Conservation (phyloP, 2,888 invertebrate species). For the Entomobrya multifasciata region DNA sequence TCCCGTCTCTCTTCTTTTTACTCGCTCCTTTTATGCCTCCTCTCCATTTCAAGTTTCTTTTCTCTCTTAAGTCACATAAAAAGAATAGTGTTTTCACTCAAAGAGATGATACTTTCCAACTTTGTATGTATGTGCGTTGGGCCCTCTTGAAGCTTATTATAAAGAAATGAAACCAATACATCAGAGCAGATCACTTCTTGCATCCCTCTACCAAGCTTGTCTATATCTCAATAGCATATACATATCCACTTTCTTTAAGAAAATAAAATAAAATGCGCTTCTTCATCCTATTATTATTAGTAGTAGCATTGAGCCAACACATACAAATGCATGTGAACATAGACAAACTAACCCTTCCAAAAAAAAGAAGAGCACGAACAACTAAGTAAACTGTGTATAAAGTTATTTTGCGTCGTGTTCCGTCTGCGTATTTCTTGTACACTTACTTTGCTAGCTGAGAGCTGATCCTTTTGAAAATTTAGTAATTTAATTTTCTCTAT, state of each 20-base stretch:
- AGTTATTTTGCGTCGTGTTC: conserved; percentile 31
- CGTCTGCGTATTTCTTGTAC: conserved; percentile 9
- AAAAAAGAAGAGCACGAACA: neutral
- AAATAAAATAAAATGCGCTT: neutral
- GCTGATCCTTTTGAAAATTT: conserved; percentile 67
- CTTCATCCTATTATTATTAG: conserved; percentile 24
- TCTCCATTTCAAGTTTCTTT: neutral
- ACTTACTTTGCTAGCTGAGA: conserved; percentile 41
- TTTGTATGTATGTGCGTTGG: neutral
- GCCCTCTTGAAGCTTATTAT: conserved; percentile 26
- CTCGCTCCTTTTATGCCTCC: neutral
- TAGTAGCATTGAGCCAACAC: too few species aligned
- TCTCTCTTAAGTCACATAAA: neutral
- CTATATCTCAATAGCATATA: neutral
- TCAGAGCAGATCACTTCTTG: conserved; percentile 22
- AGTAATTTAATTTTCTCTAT: conserved; percentile 62
- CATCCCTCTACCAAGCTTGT: neutral
- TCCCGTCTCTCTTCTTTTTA: neutral
- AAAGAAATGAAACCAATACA: conserved; percentile 52
- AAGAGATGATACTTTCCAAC: conserved; percentile 33
- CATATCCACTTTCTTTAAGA: neutral
- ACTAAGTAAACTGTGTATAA: conserved; percentile 36
- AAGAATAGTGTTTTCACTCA: conserved; percentile 36
- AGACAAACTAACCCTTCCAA: too few species aligned
- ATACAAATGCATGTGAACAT: too few species aligned